phyloP scores from a whole-genome alignment of 53 echinoderm and acorn worm species.

The Paracentrotus lividus region DNA sequence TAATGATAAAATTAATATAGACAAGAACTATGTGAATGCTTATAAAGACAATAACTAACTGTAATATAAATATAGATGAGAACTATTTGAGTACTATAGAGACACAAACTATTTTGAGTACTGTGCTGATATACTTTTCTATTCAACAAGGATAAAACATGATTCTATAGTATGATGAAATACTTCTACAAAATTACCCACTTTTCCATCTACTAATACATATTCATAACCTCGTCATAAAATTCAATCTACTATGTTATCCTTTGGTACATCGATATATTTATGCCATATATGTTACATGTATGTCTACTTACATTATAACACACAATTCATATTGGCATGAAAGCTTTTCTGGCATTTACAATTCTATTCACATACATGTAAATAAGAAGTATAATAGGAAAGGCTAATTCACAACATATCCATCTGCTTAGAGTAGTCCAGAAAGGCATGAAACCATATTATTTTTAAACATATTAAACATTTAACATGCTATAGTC shows the following conservation, averaged over 20 bases:
- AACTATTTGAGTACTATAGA: too few relatives aligned
- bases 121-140: not conserved
- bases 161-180: not conserved
- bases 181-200: not conserved
- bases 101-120: not conserved
- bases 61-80: too few relatives aligned
- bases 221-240: not conserved
- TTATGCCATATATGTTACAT: not conserved
- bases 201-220: not conserved
- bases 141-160: not conserved
- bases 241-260: not conserved
- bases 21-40: not conserved
- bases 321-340: not conserved
- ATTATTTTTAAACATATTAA: too few relatives aligned
- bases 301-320: not conserved
- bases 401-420: too few relatives aligned
- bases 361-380: not conserved
- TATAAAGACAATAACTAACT: too few relatives aligned
- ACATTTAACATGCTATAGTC: too few relatives aligned
- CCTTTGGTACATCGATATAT: not conserved
- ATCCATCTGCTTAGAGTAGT: too few relatives aligned
- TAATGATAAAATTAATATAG: too few relatives aligned
- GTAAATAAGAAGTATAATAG: not conserved
- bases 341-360: not conserved
- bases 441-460: too few relatives aligned